phyloP scores from a whole-genome alignment of 2,888 invertebrate genomes.

The Pasiphila rectangulata region DNA sequence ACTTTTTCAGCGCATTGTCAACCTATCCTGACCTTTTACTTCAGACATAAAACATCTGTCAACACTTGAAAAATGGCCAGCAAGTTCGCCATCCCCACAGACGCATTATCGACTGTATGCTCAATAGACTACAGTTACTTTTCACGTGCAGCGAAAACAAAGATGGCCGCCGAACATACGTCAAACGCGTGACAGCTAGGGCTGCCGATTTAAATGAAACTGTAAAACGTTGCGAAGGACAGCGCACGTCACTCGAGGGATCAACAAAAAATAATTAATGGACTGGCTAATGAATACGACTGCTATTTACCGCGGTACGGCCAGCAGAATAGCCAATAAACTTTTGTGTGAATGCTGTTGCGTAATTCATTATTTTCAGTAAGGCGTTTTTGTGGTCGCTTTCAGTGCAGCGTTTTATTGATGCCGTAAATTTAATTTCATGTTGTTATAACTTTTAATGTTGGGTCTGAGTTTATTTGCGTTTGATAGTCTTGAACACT shows the following conservation, averaged over 20 bases:
- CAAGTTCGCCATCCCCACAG: constrained; percentile 16
- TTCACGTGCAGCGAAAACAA: constrained; percentile 20
- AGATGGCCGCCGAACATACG: constrained; percentile 35
- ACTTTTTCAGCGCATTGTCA: constrained; percentile 32
- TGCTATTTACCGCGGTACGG: constrained; percentile 47
- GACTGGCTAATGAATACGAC: constrained; percentile 67
- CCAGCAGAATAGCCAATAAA: constrained; percentile 29
- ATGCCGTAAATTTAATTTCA: constrained; percentile 19
- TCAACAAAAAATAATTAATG: constrained; percentile 77
- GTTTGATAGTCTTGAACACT: constrained; percentile 15
- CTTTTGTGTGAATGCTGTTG: constrained; percentile 26
- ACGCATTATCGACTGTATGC: constrained; percentile 13
- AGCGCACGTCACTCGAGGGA: constrained; percentile 53
- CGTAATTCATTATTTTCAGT: constrained; percentile 30
- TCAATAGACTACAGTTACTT: constrained; percentile 5
- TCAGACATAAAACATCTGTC: constrained; percentile 42
- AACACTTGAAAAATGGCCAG: constrained; percentile 38
- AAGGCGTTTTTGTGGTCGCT: constrained; percentile 20
- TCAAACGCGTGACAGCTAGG: constrained; percentile 43
- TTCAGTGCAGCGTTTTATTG: constrained; percentile 25
- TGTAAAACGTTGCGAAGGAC: constrained; percentile 51
- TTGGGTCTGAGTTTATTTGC: constrained; percentile 21
- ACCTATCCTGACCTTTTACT: constrained; percentile 33
- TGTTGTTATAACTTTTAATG: constrained; percentile 23
- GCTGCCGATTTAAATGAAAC: constrained; percentile 65